Evolutionary conservation across 2,113 vertebrate genomes (phyloP), one percentile per base, ranked within the genome.

Genomic region (Poeciliopsis occidentalis): DNA sequence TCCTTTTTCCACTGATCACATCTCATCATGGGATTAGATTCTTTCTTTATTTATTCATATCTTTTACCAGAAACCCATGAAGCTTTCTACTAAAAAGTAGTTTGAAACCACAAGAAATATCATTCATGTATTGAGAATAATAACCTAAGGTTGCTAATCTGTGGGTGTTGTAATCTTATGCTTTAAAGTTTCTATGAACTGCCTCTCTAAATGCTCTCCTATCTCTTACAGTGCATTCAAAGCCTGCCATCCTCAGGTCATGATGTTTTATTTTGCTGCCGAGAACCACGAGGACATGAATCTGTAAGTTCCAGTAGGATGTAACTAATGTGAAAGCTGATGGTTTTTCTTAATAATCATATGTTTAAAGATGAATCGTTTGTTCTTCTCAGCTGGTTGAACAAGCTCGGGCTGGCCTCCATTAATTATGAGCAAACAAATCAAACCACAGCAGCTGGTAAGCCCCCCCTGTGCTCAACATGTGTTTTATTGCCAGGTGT

Each of bases 221-320:
- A 0, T 69, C 67, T 84, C 74, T 22, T 82, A 1, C 90, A 99
- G 97, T 90, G 98, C 98, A 13, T 96, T 99, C 82, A 99, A 97
- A 94, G 95, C 97, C 72, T 98, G 95, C 80, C 98, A 99, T 85
- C 96, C 96, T 41, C 94, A 97, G 65, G 96, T 97, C 92, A 97
- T 97, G 96, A 96, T 96, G 81, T 99, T 99, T 91, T 99, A 97
- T 89, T 99, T 99, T 89, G 98, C 97, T 1, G 97, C 97, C 65
- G 97, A 99, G 87, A 97, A 91, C 91, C 89, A 90, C 8, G 96
- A 97, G 61, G 97, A 98, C 85, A 99, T 99, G 97, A 98, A 95
- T 37, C 24, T 92, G 98, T 99, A 94, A 97, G 97, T 95, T 57
- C n/a, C 22, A 2, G 1, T 57, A 57, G 51, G 24, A 19, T 57